A percentile compares a stretch with the other conserved stretches of the same genome.
Conservation (phyloP, 2,797 vertebrate genomes). For the Sebastes kiyomatsui region DNA sequence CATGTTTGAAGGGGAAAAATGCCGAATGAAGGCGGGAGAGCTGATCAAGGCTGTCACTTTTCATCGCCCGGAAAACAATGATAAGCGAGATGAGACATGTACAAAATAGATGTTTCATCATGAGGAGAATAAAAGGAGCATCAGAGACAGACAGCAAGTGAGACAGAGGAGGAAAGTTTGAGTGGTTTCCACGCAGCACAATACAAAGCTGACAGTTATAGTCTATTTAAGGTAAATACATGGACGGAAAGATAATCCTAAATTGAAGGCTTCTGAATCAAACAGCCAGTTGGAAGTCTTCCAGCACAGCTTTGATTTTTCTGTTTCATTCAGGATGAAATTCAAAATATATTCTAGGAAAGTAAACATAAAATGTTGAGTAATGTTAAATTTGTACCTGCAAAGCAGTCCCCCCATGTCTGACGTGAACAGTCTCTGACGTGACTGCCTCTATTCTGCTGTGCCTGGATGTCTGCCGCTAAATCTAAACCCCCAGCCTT, state of each 20-base stretch:
- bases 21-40: slow-evolving; percentile 11
- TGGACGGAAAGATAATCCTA: background rate
- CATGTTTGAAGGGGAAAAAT: slow-evolving; percentile 1
- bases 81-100: slow-evolving; percentile 37
- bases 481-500: slow-evolving; percentile 46
- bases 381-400: slow-evolving; percentile 32
- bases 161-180: slow-evolving; percentile 16
- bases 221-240: background rate
- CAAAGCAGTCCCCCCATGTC: slow-evolving; percentile 1
- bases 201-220: slow-evolving; percentile 10
- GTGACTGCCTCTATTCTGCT: slow-evolving; percentile 22
- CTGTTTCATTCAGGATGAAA: slow-evolving; percentile 5
- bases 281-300: slow-evolving; percentile 1
- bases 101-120: slow-evolving; percentile 37
- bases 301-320: slow-evolving; percentile 6
- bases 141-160: slow-evolving; percentile 26
- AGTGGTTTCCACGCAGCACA: background rate
- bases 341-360: slow-evolving; percentile 3
- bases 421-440: slow-evolving; percentile 56
- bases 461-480: slow-evolving; percentile 33
- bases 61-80: slow-evolving; percentile 38
- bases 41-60: slow-evolving; percentile 52
- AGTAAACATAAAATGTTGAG: slow-evolving; percentile 23
- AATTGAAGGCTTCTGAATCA: slow-evolving; percentile 17
- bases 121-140: slow-evolving; percentile 42